phyloP scores from a whole-genome alignment of 2,797 vertebrate species.

The Labroides dimidiatus region DNA sequence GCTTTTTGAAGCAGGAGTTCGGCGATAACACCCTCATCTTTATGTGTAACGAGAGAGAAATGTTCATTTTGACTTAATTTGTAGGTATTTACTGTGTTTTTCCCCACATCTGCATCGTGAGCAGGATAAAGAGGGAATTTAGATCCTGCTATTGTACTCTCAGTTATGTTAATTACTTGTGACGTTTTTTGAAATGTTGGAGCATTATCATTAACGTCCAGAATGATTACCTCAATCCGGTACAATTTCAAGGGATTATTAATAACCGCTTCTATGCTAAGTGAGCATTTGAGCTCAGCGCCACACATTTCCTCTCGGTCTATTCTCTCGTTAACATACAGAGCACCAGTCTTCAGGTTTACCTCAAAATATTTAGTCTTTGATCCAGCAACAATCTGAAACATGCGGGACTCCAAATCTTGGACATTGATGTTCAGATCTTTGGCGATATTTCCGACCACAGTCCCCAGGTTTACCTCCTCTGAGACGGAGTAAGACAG shows the following conservation, averaged over 20 bases:
- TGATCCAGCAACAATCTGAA: slow-evolving; percentile 82
- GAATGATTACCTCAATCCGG: slow-evolving; percentile 65
- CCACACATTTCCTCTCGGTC: slow-evolving; percentile 71
- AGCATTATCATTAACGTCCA: slow-evolving; percentile 73
- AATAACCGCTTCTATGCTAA: slow-evolving; percentile 80
- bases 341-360: slow-evolving; percentile 59
- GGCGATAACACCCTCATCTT: slow-evolving; percentile 31
- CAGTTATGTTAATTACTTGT: slow-evolving; percentile 47
- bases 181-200: slow-evolving; percentile 23
- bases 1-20: slow-evolving; percentile 71
- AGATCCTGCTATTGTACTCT: slow-evolving; percentile 65
- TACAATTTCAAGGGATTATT: slow-evolving; percentile 78
- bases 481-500: slow-evolving; percentile 86
- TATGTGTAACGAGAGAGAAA: slow-evolving; percentile 80
- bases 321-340: slow-evolving; percentile 60
- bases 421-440: slow-evolving; percentile 86
- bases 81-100: slow-evolving; percentile 85
- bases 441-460: slow-evolving; percentile 87
- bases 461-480: slow-evolving; percentile 84
- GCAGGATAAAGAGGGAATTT: slow-evolving; percentile 84
- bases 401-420: slow-evolving; percentile 81
- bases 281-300: slow-evolving; percentile 53
- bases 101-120: slow-evolving; percentile 84
- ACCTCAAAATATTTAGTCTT: slow-evolving; percentile 75
- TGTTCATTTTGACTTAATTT: slow-evolving; percentile 84